Conservation (phyloP, 2,888 invertebrate genomes). For the Therioaphis trifolii region DNA sequence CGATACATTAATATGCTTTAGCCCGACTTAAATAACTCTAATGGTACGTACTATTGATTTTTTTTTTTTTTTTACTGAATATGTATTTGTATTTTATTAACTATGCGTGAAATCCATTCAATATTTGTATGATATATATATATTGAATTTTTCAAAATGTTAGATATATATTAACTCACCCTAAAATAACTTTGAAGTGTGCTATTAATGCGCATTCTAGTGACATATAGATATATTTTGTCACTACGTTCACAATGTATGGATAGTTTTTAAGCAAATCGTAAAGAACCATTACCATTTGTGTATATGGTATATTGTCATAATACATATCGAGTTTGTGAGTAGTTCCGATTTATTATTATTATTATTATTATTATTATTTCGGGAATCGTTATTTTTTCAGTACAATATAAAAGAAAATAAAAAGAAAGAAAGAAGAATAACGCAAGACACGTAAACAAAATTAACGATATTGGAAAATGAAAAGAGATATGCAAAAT, state of each 20-base stretch:
- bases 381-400: not conserved
- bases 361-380: not conserved
- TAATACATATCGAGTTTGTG: too few species aligned
- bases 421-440: not conserved
- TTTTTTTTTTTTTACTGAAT: not conserved
- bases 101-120: not conserved
- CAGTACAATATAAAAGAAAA: too few species aligned
- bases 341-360: not conserved
- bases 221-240: not conserved
- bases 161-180: not conserved
- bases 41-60: not conserved
- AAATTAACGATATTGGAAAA: not conserved
- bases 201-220: not conserved
- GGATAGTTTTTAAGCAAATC: slow-evolving; percentile 1
- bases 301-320: not conserved
- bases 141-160: slow-evolving; percentile 11
- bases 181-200: not conserved
- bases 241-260: not conserved
- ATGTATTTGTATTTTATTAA: not conserved
- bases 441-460: not conserved
- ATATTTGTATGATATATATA: not conserved
- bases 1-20: too few species aligned
- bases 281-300: not conserved
- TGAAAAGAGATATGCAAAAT: not conserved
- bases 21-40: too few species aligned